These are phyloP conservation scores for Xiphydria camelus DNA, from an alignment of 2,888 invertebrate genomes.

Conservation along the genomic window DNA sequence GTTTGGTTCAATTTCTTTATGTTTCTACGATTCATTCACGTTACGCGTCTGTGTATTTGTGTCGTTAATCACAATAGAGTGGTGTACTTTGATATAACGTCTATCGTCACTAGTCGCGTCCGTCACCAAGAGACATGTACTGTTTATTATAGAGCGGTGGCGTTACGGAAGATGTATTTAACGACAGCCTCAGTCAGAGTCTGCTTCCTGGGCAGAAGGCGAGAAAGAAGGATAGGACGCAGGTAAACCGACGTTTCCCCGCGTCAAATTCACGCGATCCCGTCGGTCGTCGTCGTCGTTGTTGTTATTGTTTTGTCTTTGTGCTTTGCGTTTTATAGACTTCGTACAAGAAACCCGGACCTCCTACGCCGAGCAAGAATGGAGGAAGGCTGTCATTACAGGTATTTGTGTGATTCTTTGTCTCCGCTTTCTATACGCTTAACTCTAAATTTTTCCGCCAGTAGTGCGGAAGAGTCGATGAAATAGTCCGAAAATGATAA, in stretches of 20 bases:
- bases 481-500: too few species aligned
- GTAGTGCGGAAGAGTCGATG: too few species aligned
- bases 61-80: too few species aligned
- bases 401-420: slow-evolving; percentile 51
- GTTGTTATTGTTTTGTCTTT: slow-evolving; percentile 43
- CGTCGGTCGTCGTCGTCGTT: too few species aligned
- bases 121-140: too few species aligned
- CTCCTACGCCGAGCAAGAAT: slow-evolving; percentile 85
- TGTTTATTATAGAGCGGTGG: slow-evolving; percentile 42
- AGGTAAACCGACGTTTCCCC: slow-evolving; percentile 34
- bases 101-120: too few species aligned
- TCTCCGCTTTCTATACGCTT: not conserved
- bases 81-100: too few species aligned
- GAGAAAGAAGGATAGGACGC: slow-evolving; percentile 48
- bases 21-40: not conserved
- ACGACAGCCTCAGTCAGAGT: slow-evolving; percentile 54
- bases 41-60: too few species aligned
- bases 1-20: not conserved
- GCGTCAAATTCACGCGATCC: not conserved
- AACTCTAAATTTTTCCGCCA: too few species aligned
- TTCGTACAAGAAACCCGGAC: slow-evolving; percentile 82
- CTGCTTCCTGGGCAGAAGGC: slow-evolving; percentile 52
- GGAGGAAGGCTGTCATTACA: slow-evolving; percentile 74
- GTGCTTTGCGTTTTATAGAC: slow-evolving; percentile 60
- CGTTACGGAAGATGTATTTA: slow-evolving; percentile 45